Base-by-base conservation (phyloP, 2,888 invertebrate species). In the Hydrotaea cyrtoneurina region DNA sequence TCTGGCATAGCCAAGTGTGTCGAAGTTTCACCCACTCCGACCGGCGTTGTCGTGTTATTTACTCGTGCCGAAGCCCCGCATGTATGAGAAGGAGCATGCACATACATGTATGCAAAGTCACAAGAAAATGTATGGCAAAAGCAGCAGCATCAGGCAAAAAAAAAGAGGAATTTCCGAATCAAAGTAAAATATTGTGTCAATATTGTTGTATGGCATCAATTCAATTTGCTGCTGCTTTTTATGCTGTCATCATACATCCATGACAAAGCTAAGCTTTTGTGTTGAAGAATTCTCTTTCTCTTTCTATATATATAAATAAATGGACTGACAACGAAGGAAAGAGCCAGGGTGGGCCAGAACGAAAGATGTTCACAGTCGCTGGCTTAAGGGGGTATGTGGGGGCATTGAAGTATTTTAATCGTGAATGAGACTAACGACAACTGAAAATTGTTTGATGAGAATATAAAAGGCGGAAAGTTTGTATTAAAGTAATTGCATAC, bases 151-250 rank as follows among this genome's bases (percentile, higher is more conserved):
- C 5, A 43, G 39, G 11, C 1, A 23, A 59, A 26, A 59, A 26
- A 26, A 31, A 2, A 31, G 31, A 15, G 23, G 15, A 59, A 11
- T 59, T 59, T 64, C 19, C 7, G 36, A 64, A 64, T 31, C 64
- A 64, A 36, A 69, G 43, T 15, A 81, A 76, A 79, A 77, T 76
- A 81, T 46, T 81, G 62, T 79, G 81, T 82, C 84, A 82, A 85
- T 81, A 85, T 77, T 80, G 43, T 17, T 66, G 73, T 55, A 75
- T 39, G 71, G 57, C 69, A 75, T 50, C 81, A 78, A 81, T 69
- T 82, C 78, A 85, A 79, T 82, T 81, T 82, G 73, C 66, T 77
- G 69, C 43, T 69, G 15, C 46, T 69, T 46, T 39, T 23, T 21
- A 1, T 59, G 15, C 7, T 31, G 31, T 31, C 31, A 31, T n/a